These are phyloP conservation scores for Phengaris arion DNA, from an alignment of 2,888 invertebrate genomes.

Conservation along the genomic window DNA sequence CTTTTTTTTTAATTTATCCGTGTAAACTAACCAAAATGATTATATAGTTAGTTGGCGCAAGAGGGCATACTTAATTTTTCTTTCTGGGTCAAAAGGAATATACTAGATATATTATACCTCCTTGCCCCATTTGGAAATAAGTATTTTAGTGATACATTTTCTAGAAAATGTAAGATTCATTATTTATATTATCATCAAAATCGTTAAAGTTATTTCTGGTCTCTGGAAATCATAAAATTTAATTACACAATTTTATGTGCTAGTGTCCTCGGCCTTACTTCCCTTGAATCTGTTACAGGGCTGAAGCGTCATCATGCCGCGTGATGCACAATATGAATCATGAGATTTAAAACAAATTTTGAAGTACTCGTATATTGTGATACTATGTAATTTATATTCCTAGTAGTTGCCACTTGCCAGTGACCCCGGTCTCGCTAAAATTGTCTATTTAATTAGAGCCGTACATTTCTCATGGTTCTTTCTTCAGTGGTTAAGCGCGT, in stretches of 20 bases:
- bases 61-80: no score
- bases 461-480: neutral
- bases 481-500: no score
- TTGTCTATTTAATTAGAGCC: neutral
- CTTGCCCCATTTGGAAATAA: no score
- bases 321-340: conserved; percentile 31
- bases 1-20: neutral
- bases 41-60: neutral
- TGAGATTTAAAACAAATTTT: conserved; percentile 2
- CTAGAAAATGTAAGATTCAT: no score
- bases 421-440: neutral
- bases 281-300: conserved; percentile 29
- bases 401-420: neutral
- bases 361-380: conserved; percentile 16
- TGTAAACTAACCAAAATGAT: no score
- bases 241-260: neutral
- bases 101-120: no score
- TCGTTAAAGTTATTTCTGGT: neutral
- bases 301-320: conserved; percentile 15
- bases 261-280: conserved; percentile 24
- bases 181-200: neutral
- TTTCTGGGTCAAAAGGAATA: no score
- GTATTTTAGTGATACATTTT: no score
- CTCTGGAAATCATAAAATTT: neutral
- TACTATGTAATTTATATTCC: neutral